These are phyloP conservation scores for Chiloscyllium plagiosum DNA, from an alignment of 2,113 vertebrate genomes.

Conservation along the genomic window DNA sequence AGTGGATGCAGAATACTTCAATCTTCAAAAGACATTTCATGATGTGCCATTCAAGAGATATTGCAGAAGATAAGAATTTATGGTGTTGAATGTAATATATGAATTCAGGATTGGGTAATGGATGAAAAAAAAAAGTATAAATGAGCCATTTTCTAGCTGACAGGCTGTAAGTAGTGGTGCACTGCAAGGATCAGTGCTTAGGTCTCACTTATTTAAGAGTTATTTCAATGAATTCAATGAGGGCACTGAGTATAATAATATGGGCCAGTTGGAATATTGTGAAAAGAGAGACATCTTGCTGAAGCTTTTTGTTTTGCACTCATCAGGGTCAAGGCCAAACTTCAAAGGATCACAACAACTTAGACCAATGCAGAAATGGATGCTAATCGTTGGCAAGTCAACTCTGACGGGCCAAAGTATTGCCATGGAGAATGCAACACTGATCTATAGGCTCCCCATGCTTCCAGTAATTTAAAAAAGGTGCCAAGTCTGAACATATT, in stretches of 20 bases:
- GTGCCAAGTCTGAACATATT: not conserved
- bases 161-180: not conserved
- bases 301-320: not conserved
- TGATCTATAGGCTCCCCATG: not conserved
- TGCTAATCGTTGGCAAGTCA: not conserved
- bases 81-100: not conserved
- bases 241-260: not conserved
- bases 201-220: not conserved
- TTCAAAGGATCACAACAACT: not conserved
- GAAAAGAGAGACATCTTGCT: not conserved
- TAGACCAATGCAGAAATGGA: not conserved
- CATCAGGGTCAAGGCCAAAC: not conserved
- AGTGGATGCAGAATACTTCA: too few relatives aligned
- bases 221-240: not conserved
- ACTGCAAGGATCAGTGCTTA: not conserved
- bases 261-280: not conserved
- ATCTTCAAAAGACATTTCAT: not conserved
- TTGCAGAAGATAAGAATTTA: not conserved
- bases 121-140: not conserved
- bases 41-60: not conserved
- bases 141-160: not conserved
- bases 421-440: not conserved
- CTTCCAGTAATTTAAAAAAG: not conserved
- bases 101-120: not conserved
- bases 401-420: not conserved